Percentiles rank a stretch among this genome's conserved stretches.
These are phyloP conservation scores for Eilema depressum DNA, from an alignment of 2,888 invertebrate species.

Conservation along the genomic window DNA sequence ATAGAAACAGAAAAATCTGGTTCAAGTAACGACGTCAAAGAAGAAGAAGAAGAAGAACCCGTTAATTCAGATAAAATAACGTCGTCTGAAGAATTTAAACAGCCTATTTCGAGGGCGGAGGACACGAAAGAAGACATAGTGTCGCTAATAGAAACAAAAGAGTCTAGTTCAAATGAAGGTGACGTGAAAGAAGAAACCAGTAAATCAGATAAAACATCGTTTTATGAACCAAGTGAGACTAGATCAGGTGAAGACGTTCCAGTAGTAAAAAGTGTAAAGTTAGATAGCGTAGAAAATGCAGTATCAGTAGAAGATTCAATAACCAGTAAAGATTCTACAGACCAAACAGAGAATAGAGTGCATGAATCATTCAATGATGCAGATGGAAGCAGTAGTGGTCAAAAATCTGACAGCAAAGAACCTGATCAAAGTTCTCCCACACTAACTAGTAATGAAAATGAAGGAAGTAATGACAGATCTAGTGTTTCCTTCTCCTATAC, in stretches of 20 bases:
- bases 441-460: neutral
- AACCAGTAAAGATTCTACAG: neutral
- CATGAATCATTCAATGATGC: neutral
- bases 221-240: neutral
- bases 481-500: no score
- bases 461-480: neutral
- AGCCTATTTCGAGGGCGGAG: neutral
- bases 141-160: neutral
- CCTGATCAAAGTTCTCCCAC: neutral
- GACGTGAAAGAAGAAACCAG: neutral
- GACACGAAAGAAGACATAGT: neutral
- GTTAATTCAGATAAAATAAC: neutral
- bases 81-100: neutral
- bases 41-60: neutral
- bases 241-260: neutral
- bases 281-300: neutral
- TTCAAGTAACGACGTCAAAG: slow-evolving; percentile 5
- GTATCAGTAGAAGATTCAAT: neutral
- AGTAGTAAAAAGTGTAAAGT: neutral
- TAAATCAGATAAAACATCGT: neutral
- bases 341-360: neutral
- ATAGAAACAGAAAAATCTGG: neutral
- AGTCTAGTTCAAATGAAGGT: neutral
- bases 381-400: neutral
- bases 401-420: neutral